These are phyloP conservation scores for Diaperis boleti DNA, from an alignment of 2,888 invertebrate genomes.

Conservation along the genomic window DNA sequence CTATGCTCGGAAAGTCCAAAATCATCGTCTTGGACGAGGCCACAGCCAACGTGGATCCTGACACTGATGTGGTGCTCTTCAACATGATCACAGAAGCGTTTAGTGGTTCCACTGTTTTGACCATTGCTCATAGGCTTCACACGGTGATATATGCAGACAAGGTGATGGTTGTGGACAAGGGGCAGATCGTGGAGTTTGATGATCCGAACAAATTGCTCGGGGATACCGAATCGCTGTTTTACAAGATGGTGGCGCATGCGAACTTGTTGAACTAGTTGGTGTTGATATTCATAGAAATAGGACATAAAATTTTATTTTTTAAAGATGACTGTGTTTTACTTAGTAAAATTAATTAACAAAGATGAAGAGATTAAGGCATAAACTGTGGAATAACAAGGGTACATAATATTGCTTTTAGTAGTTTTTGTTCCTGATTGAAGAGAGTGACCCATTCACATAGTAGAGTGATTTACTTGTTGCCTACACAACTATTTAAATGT, in stretches of 20 bases:
- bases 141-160: slow-evolving; percentile 71
- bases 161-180: slow-evolving; percentile 69
- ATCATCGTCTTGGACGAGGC: slow-evolving; percentile 70
- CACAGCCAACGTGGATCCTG: slow-evolving; percentile 69
- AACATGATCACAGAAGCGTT: slow-evolving; percentile 68
- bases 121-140: slow-evolving; percentile 61
- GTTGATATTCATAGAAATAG: too few relatives aligned
- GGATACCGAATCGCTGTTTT: slow-evolving; percentile 47
- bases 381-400: too few relatives aligned
- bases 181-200: slow-evolving; percentile 59
- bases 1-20: slow-evolving; percentile 66
- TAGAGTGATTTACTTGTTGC: too few relatives aligned
- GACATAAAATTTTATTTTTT: too few relatives aligned
- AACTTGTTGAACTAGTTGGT: slow-evolving; percentile 43
- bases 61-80: slow-evolving; percentile 68
- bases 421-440: too few relatives aligned
- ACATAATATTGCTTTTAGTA: too few relatives aligned
- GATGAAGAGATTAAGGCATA: too few relatives aligned
- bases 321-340: too few relatives aligned
- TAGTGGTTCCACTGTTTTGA: slow-evolving; percentile 68
- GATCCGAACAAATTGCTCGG: slow-evolving; percentile 49
- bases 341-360: too few relatives aligned
- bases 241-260: slow-evolving; percentile 46
- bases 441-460: too few relatives aligned
- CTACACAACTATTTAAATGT: too few relatives aligned